Percentiles rank a stretch among this genome's conserved stretches.
Evolutionary conservation across 2,888 invertebrate species (phyloP).

Genomic region (Thecophora atra): DNA sequence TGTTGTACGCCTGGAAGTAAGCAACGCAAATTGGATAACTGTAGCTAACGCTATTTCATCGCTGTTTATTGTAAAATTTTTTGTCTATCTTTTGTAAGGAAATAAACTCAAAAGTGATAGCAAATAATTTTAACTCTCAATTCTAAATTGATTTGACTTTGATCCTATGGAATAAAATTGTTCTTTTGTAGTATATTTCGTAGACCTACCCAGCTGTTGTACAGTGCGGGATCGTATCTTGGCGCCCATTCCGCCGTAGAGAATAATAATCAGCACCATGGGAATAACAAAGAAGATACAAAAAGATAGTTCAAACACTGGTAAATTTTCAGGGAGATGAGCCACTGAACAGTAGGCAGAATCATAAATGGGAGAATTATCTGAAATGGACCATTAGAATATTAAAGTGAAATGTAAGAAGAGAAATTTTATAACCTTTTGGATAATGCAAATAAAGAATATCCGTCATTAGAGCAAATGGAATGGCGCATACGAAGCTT

Average conservation of each 20-base stretch:
- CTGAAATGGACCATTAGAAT: constrained; percentile 53
- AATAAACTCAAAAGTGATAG: too few relatives aligned
- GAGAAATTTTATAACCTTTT: constrained; percentile 66
- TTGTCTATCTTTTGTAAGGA: too few relatives aligned
- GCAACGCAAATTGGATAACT: constrained; percentile 9
- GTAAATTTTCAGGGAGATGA: constrained; percentile 71
- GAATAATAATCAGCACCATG: constrained; percentile 76
- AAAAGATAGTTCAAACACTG: constrained; percentile 82
- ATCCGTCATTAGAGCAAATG: constrained; percentile 79
- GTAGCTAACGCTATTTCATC: too few relatives aligned
- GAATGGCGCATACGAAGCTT: constrained; percentile 78
- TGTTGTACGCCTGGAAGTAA: constrained; percentile 64
- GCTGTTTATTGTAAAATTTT: too few relatives aligned
- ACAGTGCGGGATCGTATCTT: constrained; percentile 71
- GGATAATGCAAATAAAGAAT: constrained; percentile 81
- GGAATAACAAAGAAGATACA: constrained; percentile 84
- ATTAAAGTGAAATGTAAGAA: not conserved
- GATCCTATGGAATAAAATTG: too few relatives aligned
- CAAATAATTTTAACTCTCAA: too few relatives aligned
- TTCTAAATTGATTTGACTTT: too few relatives aligned
- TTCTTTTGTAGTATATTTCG: not conserved
- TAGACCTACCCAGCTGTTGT: constrained; percentile 65
- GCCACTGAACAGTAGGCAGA: constrained; percentile 85
- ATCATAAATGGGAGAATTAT: constrained; percentile 70
- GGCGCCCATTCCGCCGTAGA: constrained; percentile 83